Conservation (phyloP, 2,113 vertebrate species). For the Lepisosteus osseus region DNA sequence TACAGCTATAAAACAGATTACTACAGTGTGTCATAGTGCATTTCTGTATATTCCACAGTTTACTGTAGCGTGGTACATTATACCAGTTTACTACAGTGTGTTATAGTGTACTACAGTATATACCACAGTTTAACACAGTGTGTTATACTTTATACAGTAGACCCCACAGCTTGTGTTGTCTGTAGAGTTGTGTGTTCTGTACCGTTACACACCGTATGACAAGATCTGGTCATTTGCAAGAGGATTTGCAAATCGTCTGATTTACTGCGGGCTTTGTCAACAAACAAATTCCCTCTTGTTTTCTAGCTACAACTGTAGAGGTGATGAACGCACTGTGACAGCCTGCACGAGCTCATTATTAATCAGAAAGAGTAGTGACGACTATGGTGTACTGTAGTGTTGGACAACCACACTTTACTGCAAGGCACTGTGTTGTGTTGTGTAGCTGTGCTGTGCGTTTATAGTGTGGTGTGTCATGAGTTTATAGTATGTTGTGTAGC, state of each 20-base stretch:
- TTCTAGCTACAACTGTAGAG: neutral
- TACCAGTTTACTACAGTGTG: neutral
- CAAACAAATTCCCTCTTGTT: conserved; percentile 6
- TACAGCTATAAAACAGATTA: conserved; percentile 3
- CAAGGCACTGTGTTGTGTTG: too few relatives aligned
- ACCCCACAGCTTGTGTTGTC: neutral
- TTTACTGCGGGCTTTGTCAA: conserved; percentile 12
- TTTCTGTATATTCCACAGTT: neutral
- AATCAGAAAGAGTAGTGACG: too few relatives aligned
- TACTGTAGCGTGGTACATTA: neutral
- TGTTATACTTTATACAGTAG: neutral
- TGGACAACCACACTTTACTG: neutral
- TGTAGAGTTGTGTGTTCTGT: neutral
- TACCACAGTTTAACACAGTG: too few relatives aligned
- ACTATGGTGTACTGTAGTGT: too few relatives aligned
- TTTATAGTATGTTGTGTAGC: neutral
- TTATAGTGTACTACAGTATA: too few relatives aligned
- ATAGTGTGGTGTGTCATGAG: conserved; percentile 1
- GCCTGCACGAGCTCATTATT: conserved; percentile 1
- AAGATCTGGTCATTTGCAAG: conserved; percentile 10
- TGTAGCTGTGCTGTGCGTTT: neutral
- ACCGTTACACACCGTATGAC: conserved; percentile 10
- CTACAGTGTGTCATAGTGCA: neutral
- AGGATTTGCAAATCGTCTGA: conserved; percentile 20
- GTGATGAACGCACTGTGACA: neutral